phyloP scores from a whole-genome alignment of 1,140 invertebrate genomes.

The Halyomorpha halys region DNA sequence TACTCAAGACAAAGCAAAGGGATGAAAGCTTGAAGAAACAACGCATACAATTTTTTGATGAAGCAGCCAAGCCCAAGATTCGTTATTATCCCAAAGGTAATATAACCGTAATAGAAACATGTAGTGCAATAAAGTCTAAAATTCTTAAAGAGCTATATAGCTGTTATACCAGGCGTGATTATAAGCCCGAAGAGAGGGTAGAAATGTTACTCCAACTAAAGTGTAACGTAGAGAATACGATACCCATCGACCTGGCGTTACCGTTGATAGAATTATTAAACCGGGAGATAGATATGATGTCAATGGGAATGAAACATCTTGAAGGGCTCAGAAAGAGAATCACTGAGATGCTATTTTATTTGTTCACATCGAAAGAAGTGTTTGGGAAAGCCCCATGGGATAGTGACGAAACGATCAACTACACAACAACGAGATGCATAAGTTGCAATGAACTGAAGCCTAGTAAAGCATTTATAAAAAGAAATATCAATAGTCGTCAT shows the following conservation, averaged over 20 bases:
- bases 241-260: background rate
- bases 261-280: background rate
- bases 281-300: background rate
- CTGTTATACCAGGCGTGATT: background rate
- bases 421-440: background rate
- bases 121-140: background rate
- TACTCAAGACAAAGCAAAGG: background rate
- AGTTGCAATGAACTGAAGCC: background rate
- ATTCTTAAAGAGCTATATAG: background rate
- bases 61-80: background rate
- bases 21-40: background rate
- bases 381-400: too few species aligned
- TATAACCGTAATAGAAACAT: background rate
- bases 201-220: background rate
- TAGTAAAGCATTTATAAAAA: background rate
- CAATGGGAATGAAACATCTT: background rate
- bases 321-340: background rate
- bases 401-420: too few species aligned
- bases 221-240: background rate
- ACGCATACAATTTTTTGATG: background rate
- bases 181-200: background rate
- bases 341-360: conserved; percentile 1
- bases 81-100: background rate
- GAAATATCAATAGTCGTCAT: background rate
- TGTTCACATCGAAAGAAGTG: background rate